A percentile compares a stretch with the other conserved stretches of the same genome.
phyloP scores from a whole-genome alignment of 2,113 vertebrate species.

The Myrmecophaga tridactyla region DNA sequence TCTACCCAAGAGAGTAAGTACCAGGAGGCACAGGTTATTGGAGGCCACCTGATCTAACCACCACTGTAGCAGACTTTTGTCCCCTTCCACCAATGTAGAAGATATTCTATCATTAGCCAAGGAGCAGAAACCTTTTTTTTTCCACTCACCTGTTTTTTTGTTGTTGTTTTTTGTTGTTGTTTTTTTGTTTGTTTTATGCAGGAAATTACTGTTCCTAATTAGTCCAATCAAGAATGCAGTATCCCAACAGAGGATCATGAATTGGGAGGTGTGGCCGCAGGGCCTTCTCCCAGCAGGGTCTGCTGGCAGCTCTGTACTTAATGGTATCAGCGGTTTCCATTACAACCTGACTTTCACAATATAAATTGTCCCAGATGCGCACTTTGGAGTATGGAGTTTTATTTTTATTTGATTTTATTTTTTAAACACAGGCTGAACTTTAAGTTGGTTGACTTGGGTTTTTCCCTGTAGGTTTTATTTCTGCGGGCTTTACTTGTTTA shows the following conservation, averaged over 20 bases:
- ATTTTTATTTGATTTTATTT: slow-evolving; percentile 57
- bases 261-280: fast-evolving
- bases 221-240: not conserved
- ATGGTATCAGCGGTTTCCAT: not conserved
- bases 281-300: not conserved
- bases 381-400: slow-evolving; percentile 30
- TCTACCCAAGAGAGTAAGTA: not conserved
- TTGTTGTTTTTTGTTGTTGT: too few species aligned
- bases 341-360: not conserved
- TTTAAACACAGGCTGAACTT: slow-evolving; percentile 42
- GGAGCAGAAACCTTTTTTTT: not conserved
- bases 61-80: not conserved
- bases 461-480: slow-evolving; percentile 31
- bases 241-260: not conserved
- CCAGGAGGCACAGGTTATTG: not conserved
- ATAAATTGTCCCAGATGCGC: slow-evolving; percentile 44
- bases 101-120: not conserved
- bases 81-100: not conserved
- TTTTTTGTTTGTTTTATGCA: not conserved
- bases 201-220: not conserved
- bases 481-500: not conserved
- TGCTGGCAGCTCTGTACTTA: not conserved
- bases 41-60: not conserved
- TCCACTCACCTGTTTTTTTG: not conserved
- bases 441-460: not conserved